phyloP scores from a whole-genome alignment of 2,797 vertebrate species.

The Sciaenops ocellatus region DNA sequence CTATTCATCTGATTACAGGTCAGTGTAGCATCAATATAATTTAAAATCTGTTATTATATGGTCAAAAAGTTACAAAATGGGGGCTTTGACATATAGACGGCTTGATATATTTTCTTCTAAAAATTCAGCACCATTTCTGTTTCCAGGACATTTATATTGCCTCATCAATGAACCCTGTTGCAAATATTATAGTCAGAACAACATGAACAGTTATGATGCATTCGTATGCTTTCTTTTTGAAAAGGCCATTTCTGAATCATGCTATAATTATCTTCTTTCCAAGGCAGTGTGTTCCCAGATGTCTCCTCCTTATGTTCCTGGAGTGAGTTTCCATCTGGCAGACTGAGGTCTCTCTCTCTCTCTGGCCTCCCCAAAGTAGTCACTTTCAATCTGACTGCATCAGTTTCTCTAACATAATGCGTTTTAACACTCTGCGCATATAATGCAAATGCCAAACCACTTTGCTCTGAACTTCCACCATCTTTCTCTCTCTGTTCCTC shows the following conservation, averaged over 20 bases:
- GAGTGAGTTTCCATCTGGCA: constrained; percentile 79
- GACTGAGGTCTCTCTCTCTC: constrained; percentile 41
- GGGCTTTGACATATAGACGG: background rate
- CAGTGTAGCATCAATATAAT: no score
- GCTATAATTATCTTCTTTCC: constrained; percentile 74
- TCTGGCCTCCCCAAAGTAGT: constrained; percentile 66
- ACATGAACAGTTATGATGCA: constrained; percentile 27
- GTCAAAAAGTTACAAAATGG: no score
- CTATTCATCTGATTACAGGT: no score
- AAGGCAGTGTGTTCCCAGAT: constrained; percentile 71
- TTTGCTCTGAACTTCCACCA: constrained; percentile 62
- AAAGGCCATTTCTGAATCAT: constrained; percentile 60
- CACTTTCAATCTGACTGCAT: constrained; percentile 81
- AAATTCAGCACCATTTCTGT: background rate
- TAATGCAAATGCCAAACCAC: constrained; percentile 79
- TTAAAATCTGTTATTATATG: no score
- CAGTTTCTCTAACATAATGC: constrained; percentile 75
- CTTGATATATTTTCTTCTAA: background rate
- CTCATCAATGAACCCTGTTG: constrained; percentile 8
- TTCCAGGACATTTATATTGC: background rate
- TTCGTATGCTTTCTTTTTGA: constrained; percentile 51
- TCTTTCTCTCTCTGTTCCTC: constrained; percentile 48
- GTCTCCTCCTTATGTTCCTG: constrained; percentile 78
- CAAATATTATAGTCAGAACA: constrained; percentile 34
- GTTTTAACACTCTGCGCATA: constrained; percentile 80